Base-by-base conservation (phyloP, 2,888 invertebrate species). In the Metellina segmentata region DNA sequence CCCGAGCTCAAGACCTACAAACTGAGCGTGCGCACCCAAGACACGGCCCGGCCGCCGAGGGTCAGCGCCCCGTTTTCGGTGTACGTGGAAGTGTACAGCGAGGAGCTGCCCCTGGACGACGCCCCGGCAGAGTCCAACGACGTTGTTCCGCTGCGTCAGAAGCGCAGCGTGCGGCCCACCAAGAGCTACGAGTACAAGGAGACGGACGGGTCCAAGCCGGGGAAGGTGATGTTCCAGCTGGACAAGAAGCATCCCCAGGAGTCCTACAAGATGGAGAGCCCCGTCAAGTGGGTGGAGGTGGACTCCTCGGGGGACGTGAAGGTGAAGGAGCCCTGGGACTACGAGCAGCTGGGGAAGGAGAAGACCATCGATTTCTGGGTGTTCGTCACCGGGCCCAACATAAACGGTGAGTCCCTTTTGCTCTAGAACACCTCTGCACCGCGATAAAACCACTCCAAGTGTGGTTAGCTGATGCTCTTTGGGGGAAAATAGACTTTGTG, bases 351-450 rank as follows among this genome's bases (percentile, higher is more conserved):
- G 81, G 98, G 98, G 51, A 98, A 98, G 1, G 98, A 98, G 95
- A 98, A 98, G 95, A 98, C 98, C 16, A 98, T 98, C 94, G 98
- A 98, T 95, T 98, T 98, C 95, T 98, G 98, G 98, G 98, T 98
- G 86, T 98, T 98, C 88, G 98, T 98, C 94, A 98, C 97, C 90
- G 98, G 98, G 95, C 96, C 97, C 93, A 98, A 97, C 96, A 97
- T 97, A 95, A 97, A 97, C 96, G 97, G 97, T 98, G 94, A 94
- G 95, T 89, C 6, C 9, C 51, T n/a, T n/a, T 86, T 75, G n/a
- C 34, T 48, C 5, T 53, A 53, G 53, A 53, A 7, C n/a, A n/a
- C n/a, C n/a, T n/a, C n/a, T n/a, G n/a, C n/a, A n/a, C n/a, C n/a
- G n/a, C n/a, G n/a, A n/a, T n/a, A n/a, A n/a, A n/a, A n/a, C n/a